Base-by-base conservation (phyloP, 2,888 invertebrate species). In the Scaptomyza caliginosa region DNA sequence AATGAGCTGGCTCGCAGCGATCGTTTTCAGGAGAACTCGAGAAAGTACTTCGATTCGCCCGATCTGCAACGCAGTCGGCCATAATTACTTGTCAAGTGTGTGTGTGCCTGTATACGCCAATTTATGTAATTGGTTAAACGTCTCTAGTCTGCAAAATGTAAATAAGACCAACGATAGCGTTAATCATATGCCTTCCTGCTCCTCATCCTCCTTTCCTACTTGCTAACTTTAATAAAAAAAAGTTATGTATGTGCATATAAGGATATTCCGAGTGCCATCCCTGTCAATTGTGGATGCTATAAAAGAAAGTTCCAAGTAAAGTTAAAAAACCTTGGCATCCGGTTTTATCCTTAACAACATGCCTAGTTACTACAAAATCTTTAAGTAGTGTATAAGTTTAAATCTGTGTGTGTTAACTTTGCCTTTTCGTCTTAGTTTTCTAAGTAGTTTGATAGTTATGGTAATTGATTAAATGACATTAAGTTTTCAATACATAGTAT, bases 1-100 rank as follows among this genome's bases (percentile, higher is more conserved):
- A 95, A 96, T 89, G 99, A 99, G 92, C 92, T 99, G 63, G 93
- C 93, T 76, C 92, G 93, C 69, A 90, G 90, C 24, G 89, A 90
- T 80, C 90, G 87, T 24, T 90, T 88, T 67, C 89, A 90, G 52
- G 90, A 90, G 68, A 90, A 80, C 58, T 90, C 90, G 7, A 82
- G 86, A 23, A 90, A 90, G 60, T 90, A 90, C 74, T 90, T 90
- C 45, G 90, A 90, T 49, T 89, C 90, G 24, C 85, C 81, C 8
- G 88, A 86, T 65, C 51, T 89, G 45, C 77, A 87, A 48, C 87
- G 88, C 23, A 84, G 76, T 55, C 86, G 77, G 36, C 74, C 49
- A 8, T 75, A 74, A 56, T 19, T 17, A 10, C 28, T 40, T 19
- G 34, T 34, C 13, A 23, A 39, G 46, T 45, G 24, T 65, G 63